Base-by-base conservation (phyloP, 2,888 invertebrate species). In the Chaetogeoica ovagalla region DNA sequence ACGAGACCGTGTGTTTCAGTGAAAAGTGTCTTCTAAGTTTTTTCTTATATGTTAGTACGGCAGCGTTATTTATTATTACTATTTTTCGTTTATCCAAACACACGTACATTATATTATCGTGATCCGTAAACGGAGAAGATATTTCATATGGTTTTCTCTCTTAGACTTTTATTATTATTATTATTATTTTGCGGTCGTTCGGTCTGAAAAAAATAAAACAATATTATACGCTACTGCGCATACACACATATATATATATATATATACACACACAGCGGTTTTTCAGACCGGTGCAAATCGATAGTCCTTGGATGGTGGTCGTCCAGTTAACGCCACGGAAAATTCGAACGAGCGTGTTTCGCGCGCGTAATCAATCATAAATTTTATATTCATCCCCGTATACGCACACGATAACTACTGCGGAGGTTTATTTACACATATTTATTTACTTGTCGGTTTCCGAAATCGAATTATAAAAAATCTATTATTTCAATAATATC, bases 341-440 rank as follows among this genome's bases (percentile, higher is more conserved):
- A 72, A 30, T 48, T 62, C 30, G n/a, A 52, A 72, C 21, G 62
- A 72, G 48, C 48, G 62, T 62, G 62, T 1, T 30, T 1, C 15
- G 30, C 60, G 30, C 15, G 30, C 60, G n/a, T 48, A 72, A 72
- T 72, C 62, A 72, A 72, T 72, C 72, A 72, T 62, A 30, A 21
- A 60, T 60, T 19, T 19, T 23, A 43, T 62, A 52, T 60, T 60
- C 19, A 48, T 4, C 48, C 30, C 11, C 15, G 15, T 65, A 68
- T 23, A 30, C 30, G 4, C 30, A 30, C 30, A 30, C 30, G 30
- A 30, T 30, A 30, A 30, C 30, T 30, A 43, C 23, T 62, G 19
- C 30, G 5, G 72, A 62, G 48, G n/a, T 72, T 30, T 30, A 30
- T 30, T 23, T 30, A 13, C 43, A 66, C 39, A 48, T 19, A 13